Base-by-base conservation (phyloP, 2,797 vertebrate species). In the Anolis apletophallus region DNA sequence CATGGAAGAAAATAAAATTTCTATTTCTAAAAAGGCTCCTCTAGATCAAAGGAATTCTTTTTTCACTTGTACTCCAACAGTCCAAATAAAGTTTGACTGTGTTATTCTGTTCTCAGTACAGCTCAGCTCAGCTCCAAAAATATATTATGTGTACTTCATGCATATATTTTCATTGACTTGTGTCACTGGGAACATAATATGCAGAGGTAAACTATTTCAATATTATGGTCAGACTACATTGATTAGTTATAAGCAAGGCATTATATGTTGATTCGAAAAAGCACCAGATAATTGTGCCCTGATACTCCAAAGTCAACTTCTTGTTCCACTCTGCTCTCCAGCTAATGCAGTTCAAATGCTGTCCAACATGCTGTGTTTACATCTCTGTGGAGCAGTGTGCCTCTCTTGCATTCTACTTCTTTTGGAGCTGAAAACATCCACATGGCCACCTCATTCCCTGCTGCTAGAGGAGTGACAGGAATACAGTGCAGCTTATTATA, bases 401-500 rank as follows among this genome's bases (percentile, higher is more conserved):
- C 80, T 84, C 61, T 77, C 64, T 75, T 82, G 17, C 81, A 90
- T 0, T 23, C 72, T 29, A 34, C 34, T 0, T 78, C 52, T 88
- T 90, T 85, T 61, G 78, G 69, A 34, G 19, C 4, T 2, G 8
- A 68, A 82, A 59, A 59, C 29, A 32, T 19, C 84, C 76, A 83
- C 0, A 0, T 23, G 0, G 36, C 40, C 26, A 64, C 50, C 68
- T 79, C 3, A 5, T 10, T 59, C 81, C 69, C 59, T 71, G n/a
- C 54, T 87, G 64, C 64, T 72, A 13, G 17, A 36, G 10, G 14
- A 52, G 64, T 84, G 84, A 89, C 79, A 90, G 84, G 91, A 83
- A 67, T 81, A 87, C 82, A 14, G 59, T 83, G 55, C 69, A 59
- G 64, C 32, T 75, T 21, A 85, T 90, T 87, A 81, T 64, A 59